Conservation (phyloP, 2,113 vertebrate genomes). For the Phrynocephalus versicolor region DNA sequence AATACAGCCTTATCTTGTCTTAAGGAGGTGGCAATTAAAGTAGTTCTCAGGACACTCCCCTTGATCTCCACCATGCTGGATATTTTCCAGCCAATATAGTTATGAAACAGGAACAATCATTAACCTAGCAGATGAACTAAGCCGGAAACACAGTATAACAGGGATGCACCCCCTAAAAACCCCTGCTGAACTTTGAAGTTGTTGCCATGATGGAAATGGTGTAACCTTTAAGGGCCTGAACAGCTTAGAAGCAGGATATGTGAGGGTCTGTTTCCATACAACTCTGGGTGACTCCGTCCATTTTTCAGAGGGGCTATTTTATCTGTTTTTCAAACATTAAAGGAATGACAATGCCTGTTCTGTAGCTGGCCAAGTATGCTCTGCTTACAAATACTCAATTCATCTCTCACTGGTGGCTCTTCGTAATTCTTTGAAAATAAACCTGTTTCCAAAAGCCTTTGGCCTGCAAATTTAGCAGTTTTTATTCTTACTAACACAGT, state of each 20-base stretch:
- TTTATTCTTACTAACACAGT: background rate
- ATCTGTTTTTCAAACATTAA: background rate
- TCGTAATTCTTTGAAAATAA: background rate
- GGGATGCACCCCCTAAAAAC: background rate
- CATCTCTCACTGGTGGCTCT: background rate
- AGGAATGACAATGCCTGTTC: background rate
- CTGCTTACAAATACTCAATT: background rate
- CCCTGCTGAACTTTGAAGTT: background rate
- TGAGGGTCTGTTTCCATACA: background rate
- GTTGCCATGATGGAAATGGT: background rate
- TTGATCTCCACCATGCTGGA: background rate
- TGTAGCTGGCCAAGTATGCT: background rate
- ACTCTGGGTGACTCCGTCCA: background rate
- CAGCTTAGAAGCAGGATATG: background rate
- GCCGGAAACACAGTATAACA: background rate
- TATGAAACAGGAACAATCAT: background rate
- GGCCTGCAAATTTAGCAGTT: background rate
- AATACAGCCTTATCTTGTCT: background rate
- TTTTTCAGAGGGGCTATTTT: background rate
- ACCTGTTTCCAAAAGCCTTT: background rate
- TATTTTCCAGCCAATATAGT: background rate
- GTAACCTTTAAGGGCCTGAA: background rate
- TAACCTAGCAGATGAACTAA: background rate
- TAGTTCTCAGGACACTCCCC: background rate
- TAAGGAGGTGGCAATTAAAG: background rate